These are phyloP conservation scores for Torymus texanus DNA, from an alignment of 2,888 invertebrate species.

Conservation along the genomic window DNA sequence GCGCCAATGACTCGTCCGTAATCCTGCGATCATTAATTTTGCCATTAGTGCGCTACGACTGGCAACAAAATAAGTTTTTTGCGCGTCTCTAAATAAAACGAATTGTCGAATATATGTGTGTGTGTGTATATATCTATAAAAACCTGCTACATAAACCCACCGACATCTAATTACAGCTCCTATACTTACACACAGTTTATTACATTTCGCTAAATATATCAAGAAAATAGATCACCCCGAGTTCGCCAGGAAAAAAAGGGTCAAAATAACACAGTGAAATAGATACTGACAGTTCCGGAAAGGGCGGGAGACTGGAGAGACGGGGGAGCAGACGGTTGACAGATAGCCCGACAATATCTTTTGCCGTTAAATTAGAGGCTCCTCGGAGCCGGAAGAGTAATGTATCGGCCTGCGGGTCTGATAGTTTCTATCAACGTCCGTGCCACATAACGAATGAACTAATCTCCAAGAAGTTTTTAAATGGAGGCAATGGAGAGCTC, in stretches of 20 bases:
- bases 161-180: too few relatives aligned
- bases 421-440: conserved; percentile 56
- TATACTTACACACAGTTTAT: too few relatives aligned
- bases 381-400: conserved; percentile 43
- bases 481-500: conserved; percentile 49
- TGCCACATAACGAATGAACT: conserved; percentile 56
- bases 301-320: too few relatives aligned
- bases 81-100: too few relatives aligned
- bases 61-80: conserved; percentile 30
- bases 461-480: conserved; percentile 61
- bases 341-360: conserved; percentile 51
- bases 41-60: conserved; percentile 52
- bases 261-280: too few relatives aligned
- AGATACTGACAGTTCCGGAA: too few relatives aligned
- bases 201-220: too few relatives aligned
- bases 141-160: too few relatives aligned
- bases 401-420: conserved; percentile 51
- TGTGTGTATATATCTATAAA: too few relatives aligned
- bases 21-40: conserved; percentile 62
- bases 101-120: too few relatives aligned
- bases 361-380: conserved; percentile 48
- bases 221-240: too few relatives aligned
- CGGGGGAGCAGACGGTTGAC: conserved; percentile 15
- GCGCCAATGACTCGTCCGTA: conserved; percentile 58
- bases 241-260: too few relatives aligned